Evolutionary conservation across 2,113 vertebrate genomes (phyloP), one percentile per base, ranked within the genome.

Genomic region (Hypomesus transpacificus): DNA sequence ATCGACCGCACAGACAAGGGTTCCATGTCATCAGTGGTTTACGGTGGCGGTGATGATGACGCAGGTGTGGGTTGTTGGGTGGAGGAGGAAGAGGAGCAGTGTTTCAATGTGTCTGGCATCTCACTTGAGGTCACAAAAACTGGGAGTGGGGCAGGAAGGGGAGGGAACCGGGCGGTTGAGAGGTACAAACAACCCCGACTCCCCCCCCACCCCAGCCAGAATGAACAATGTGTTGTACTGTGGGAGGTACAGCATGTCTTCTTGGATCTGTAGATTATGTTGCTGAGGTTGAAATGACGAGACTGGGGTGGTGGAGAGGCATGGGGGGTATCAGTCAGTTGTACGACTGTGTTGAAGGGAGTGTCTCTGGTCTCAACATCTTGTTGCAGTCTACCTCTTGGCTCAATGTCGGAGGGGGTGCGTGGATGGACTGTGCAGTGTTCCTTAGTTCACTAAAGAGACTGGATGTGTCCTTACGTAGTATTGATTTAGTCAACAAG

Each of bases 161-260:
- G 85, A 79, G 70, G 89, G 87, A 80, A 81, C 87, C 89, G 87
- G 87, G 89, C 75, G n/a, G 80, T 84, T 75, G 78, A 87, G 82
- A 76, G 34, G 74, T 63, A 63, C 72, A 64, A 60, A 69, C 80
- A 80, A 70, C 46, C 72, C 18, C 67, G 58, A 24, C 68, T 66
- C 85, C 75, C 82, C 67, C 64, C 7, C 81, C 65, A 78, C 75
- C 67, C 62, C 50, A 46, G 39, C 39, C 39, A 46, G 39, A 46
- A 69, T 56, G 21, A 71, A 81, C 61, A 64, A 74, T 88, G 88
- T 87, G 82, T 75, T 68, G 67, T 69, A 63, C 73, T 63, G 60
- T 34, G 70, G 58, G 31, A 76, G 34, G 63, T 39, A 50, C 62
- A 46, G 31, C 46, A 57, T 69, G 71, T 87, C 86, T 82, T 85